phyloP scores from a whole-genome alignment of 2,888 invertebrate genomes.

The Strigamia crassipes region DNA sequence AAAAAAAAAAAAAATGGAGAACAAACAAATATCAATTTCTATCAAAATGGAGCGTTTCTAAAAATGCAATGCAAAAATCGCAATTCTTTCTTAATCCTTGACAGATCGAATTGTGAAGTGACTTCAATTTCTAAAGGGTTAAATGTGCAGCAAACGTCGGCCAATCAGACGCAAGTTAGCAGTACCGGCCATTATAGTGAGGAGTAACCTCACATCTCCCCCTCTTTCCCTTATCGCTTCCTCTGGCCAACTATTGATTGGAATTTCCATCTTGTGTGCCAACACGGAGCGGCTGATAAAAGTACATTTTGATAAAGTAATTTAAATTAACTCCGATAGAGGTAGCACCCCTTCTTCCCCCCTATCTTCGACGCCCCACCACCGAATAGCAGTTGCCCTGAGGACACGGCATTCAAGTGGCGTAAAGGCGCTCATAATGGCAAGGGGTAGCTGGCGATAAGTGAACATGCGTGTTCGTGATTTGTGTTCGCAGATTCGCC shows the following conservation, averaged over 20 bases:
- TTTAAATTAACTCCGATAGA: constrained; percentile 30
- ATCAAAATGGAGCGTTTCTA: too few species aligned
- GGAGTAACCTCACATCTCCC: constrained; percentile 1
- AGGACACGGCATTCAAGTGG: constrained; percentile 17
- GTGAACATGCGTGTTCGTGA: constrained; percentile 7
- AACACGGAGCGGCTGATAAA: constrained; percentile 12
- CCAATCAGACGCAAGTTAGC: neutral
- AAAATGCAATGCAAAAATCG: neutral
- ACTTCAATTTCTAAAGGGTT: neutral
- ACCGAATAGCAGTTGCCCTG: neutral
- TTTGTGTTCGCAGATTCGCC: constrained; percentile 1
- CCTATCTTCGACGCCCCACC: neutral
- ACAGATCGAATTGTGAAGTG: neutral
- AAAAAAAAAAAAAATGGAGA: too few species aligned
- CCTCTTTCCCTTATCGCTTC: constrained; percentile 31
- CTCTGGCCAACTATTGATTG: constrained; percentile 39
- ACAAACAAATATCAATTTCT: too few species aligned
- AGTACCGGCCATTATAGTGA: neutral
- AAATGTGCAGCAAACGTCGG: neutral
- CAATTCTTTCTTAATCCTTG: neutral
- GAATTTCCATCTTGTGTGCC: constrained; percentile 10
- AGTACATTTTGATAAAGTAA: constrained; percentile 30
- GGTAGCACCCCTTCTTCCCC: neutral
- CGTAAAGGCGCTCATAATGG: constrained; percentile 29
- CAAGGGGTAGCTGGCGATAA: constrained; percentile 7